Conservation (phyloP, 2,797 vertebrate species). For the Brachyrhaphis roseni region DNA sequence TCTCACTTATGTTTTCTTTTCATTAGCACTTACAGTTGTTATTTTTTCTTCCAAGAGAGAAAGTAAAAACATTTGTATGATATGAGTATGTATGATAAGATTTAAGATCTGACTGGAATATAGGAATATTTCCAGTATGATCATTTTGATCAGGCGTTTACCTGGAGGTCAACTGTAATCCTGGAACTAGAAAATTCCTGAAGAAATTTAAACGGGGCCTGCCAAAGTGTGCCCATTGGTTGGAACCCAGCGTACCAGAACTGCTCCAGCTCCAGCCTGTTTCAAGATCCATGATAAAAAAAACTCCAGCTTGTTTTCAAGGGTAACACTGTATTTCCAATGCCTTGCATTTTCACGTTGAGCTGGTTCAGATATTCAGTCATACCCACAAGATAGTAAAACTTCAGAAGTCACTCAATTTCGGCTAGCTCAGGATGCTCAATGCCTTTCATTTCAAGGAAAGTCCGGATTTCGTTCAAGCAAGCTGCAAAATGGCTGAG, state of each 20-base stretch:
- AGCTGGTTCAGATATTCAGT: neutral
- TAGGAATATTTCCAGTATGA: neutral
- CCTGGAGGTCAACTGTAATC: neutral
- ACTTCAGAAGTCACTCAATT: neutral
- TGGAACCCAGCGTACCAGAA: too few relatives aligned
- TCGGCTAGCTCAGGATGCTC: neutral
- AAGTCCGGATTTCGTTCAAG: neutral
- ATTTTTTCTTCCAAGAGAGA: neutral
- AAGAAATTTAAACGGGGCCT: too few relatives aligned
- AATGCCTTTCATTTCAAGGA: neutral
- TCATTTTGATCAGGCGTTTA: neutral
- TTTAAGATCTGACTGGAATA: neutral
- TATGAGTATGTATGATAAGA: too few relatives aligned
- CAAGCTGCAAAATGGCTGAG: neutral
- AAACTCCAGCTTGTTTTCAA: neutral
- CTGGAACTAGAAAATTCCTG: neutral
- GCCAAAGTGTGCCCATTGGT: too few relatives aligned
- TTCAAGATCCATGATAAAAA: neutral
- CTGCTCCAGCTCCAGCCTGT: too few relatives aligned
- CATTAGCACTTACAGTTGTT: constrained; percentile 1
- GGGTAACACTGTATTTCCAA: neutral
- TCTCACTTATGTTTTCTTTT: constrained; percentile 1
- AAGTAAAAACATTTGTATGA: neutral
- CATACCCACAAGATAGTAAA: neutral
- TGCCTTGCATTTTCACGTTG: neutral